Evolutionary conservation across 1,140 invertebrate genomes (phyloP).

Genomic region (Cyclina sinensis): DNA sequence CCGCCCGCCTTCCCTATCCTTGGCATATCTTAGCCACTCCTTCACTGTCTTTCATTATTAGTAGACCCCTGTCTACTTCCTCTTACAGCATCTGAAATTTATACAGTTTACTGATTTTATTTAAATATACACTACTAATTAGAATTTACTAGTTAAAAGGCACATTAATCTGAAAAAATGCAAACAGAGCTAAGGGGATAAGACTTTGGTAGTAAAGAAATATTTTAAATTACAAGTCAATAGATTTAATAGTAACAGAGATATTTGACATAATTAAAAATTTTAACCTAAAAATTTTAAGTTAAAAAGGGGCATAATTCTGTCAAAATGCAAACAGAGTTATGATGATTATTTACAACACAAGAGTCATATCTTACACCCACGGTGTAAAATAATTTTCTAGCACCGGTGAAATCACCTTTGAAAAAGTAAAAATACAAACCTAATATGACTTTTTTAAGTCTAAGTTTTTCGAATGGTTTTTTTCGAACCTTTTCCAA

Average conservation of each 20-base stretch:
- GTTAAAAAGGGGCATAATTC: slow-evolving; percentile 16
- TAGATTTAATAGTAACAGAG: slow-evolving; percentile 6
- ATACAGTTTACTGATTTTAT: too few relatives aligned
- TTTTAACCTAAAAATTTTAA: slow-evolving; percentile 8
- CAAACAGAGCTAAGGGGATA: background rate
- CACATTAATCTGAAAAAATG: background rate
- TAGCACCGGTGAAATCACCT: slow-evolving; percentile 9
- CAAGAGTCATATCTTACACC: slow-evolving; percentile 35
- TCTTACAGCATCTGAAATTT: slow-evolving; percentile 17
- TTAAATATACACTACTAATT: background rate
- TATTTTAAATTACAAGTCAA: background rate
- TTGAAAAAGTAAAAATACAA: slow-evolving; percentile 50
- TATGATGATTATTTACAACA: background rate
- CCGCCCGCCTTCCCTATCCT: slow-evolving; percentile 8
- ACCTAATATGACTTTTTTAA: slow-evolving; percentile 47
- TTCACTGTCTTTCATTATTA: background rate
- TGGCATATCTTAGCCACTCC: slow-evolving; percentile 22
- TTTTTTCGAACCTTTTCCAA: slow-evolving; percentile 44
- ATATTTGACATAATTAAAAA: background rate
- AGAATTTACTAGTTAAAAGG: background rate
- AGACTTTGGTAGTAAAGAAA: slow-evolving; percentile 8
- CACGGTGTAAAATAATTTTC: slow-evolving; percentile 10
- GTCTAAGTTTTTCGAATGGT: slow-evolving; percentile 37
- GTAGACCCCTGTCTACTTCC: background rate
- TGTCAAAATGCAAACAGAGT: slow-evolving; percentile 25